Evolutionary conservation across 2,113 vertebrate genomes (phyloP).

Genomic region (Syngnathoides biaculeatus): DNA sequence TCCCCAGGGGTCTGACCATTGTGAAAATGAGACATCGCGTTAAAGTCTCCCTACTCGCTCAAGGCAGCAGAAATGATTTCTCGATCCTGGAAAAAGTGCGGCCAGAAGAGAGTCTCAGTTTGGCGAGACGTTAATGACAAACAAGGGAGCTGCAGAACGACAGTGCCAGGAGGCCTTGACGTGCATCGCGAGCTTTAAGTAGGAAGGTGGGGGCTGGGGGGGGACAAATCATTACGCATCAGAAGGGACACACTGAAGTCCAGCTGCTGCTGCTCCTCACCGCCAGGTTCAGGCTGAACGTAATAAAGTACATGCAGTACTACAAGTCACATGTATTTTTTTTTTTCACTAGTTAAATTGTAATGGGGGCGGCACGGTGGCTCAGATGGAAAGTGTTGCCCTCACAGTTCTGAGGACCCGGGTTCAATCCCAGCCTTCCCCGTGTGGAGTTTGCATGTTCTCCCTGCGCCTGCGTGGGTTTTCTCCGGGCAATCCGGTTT

Average conservation of each 20-base stretch:
- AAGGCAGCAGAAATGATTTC: conserved; percentile 19
- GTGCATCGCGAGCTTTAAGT: conserved; percentile 26
- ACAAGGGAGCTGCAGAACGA: conserved; percentile 37
- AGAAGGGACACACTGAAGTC: conserved; percentile 20
- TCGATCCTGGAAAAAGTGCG: conserved; percentile 29
- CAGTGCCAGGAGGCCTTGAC: conserved; percentile 33
- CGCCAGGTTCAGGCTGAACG: not conserved
- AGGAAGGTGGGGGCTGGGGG: conserved; percentile 24
- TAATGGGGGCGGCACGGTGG: too few relatives aligned
- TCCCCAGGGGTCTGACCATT: conserved; percentile 15
- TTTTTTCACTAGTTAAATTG: too few relatives aligned
- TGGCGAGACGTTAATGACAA: conserved; percentile 52
- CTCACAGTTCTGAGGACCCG: too few relatives aligned
- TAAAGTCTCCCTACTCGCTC: conserved; percentile 22
- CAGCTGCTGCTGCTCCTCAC: not conserved
- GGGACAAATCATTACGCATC: conserved; percentile 2
- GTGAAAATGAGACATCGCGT: not conserved
- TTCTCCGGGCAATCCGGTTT: too few relatives aligned
- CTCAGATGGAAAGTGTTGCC: too few relatives aligned
- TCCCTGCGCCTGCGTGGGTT: too few relatives aligned
- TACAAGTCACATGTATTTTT: not conserved
- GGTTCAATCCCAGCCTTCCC: too few relatives aligned
- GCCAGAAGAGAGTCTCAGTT: conserved; percentile 51
- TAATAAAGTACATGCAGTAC: not conserved
- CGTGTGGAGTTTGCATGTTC: too few relatives aligned